These are phyloP conservation scores for Neodiprion virginianus DNA, from an alignment of 1,140 invertebrate species.

Conservation along the genomic window DNA sequence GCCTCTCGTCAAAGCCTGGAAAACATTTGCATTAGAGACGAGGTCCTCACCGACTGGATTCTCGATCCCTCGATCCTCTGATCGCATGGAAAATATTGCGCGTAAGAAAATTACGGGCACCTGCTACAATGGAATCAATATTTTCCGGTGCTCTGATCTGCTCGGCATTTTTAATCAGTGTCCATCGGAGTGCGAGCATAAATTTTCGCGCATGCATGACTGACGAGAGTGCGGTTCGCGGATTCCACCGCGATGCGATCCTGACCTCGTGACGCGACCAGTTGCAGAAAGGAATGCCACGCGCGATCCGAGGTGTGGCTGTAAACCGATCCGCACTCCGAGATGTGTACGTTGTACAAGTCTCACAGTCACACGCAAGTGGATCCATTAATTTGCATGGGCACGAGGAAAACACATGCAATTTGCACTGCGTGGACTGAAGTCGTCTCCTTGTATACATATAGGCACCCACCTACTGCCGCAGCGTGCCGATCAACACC, in stretches of 20 bases:
- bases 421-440: conserved; percentile 37
- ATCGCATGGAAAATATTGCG: too few relatives aligned
- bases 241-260: background rate
- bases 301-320: background rate
- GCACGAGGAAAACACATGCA: background rate
- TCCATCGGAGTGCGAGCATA: background rate
- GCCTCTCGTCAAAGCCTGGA: too few relatives aligned
- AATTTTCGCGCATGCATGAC: background rate
- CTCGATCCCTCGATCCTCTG: too few relatives aligned
- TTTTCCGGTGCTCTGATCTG: too few relatives aligned
- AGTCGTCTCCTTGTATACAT: too few relatives aligned
- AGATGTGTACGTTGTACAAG: conserved; percentile 31
- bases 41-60: too few relatives aligned
- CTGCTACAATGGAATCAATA: too few relatives aligned
- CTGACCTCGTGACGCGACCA: background rate
- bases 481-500: conserved; percentile 25
- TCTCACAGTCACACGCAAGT: background rate
- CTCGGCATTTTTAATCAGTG: too few relatives aligned
- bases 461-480: too few relatives aligned
- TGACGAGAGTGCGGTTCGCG: background rate
- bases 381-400: background rate
- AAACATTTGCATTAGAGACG: too few relatives aligned
- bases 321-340: conserved; percentile 12
- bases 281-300: background rate
- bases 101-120: too few relatives aligned